phyloP scores from a whole-genome alignment of 1,140 invertebrate genomes.

The Stegodyphus mimosarum region DNA sequence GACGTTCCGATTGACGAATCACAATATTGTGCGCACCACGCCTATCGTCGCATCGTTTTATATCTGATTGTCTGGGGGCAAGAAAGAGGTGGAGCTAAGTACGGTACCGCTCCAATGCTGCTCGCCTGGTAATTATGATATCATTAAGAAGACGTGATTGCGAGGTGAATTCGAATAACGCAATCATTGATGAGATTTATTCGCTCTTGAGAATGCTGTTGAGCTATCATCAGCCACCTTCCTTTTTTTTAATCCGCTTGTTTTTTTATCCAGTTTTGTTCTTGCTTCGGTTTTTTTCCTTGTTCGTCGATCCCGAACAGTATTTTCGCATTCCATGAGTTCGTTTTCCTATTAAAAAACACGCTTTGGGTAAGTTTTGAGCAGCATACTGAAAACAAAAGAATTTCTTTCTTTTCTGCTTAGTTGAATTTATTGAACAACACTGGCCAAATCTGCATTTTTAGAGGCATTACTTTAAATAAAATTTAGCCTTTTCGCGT shows the following conservation, averaged over 20 bases:
- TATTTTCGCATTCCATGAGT: too few species aligned
- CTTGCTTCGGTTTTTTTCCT: too few species aligned
- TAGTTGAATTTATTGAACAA: not conserved
- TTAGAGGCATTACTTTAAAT: too few species aligned
- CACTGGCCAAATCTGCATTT: too few species aligned
- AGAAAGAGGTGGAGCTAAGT: conserved; percentile 23
- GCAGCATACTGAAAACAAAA: too few species aligned
- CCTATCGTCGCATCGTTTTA: conserved; percentile 25
- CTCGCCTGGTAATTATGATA: conserved; percentile 35
- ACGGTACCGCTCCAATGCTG: conserved; percentile 43
- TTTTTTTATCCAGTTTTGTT: too few species aligned
- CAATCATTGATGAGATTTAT: conserved; percentile 21
- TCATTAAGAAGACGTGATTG: conserved; percentile 37
- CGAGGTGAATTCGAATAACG: conserved; percentile 22
- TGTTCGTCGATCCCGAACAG: too few species aligned
- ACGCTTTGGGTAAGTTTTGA: too few species aligned
- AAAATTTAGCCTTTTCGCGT: too few species aligned
- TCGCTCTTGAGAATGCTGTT: not conserved
- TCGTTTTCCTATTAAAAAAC: too few species aligned
- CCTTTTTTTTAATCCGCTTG: not conserved
- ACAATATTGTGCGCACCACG: conserved; percentile 32
- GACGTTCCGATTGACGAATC: conserved; percentile 48
- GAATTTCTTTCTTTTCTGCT: too few species aligned
- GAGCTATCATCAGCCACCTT: not conserved
- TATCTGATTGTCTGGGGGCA: conserved; percentile 40